Conservation (phyloP, 53 echinoderm and acorn worm genomes). For the Arbacia lixula region DNA sequence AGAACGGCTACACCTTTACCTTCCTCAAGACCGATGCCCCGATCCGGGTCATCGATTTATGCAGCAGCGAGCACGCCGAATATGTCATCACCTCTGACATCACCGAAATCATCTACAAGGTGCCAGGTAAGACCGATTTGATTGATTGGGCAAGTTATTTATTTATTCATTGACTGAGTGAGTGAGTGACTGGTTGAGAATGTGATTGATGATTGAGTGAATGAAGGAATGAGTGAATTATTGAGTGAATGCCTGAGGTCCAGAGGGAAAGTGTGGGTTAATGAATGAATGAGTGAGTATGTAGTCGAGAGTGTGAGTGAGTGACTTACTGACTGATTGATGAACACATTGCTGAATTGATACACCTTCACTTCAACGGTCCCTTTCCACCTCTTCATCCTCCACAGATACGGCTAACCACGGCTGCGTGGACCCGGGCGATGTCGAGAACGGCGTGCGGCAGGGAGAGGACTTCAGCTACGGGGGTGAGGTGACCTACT, state of each 20-base stretch:
- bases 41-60: background rate
- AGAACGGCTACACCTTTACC: background rate
- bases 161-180: too few species aligned
- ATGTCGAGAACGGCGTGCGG: slow-evolving; percentile 68
- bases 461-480: slow-evolving; percentile 66
- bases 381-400: background rate
- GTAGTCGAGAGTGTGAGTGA: too few species aligned
- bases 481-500: slow-evolving; percentile 79
- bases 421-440: slow-evolving; percentile 76
- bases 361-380: too few species aligned
- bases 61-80: background rate
- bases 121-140: slow-evolving; percentile 50
- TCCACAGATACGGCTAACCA: slow-evolving; percentile 24
- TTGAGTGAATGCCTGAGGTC: too few species aligned
- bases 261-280: too few species aligned
- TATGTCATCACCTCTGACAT: background rate
- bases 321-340: too few species aligned
- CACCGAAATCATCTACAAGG: slow-evolving; percentile 23
- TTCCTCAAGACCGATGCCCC: background rate
- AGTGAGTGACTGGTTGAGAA: too few species aligned
- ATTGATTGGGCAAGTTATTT: too few species aligned
- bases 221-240: too few species aligned
- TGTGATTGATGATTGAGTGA: too few species aligned
- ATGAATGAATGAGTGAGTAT: too few species aligned
- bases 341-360: too few species aligned